Percentiles rank a stretch among this genome's conserved stretches.
Conservation (phyloP, 1,140 invertebrate species). For the Achroia grisella region DNA sequence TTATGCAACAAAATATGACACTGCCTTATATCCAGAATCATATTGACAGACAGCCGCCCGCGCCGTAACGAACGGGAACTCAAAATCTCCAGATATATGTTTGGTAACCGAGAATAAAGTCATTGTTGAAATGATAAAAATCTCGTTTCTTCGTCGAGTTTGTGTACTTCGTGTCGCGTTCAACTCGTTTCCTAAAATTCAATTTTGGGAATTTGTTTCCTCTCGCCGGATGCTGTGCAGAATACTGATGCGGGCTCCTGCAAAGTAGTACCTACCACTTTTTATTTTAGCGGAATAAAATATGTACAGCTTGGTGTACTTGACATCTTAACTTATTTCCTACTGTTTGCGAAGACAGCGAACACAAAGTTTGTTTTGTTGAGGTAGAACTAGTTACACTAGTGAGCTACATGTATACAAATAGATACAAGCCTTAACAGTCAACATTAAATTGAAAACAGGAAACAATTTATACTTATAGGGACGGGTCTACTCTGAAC, state of each 20-base stretch:
- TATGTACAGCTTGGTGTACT: constrained; percentile 20
- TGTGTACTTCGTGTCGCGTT: constrained; percentile 67
- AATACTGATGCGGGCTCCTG: constrained; percentile 61
- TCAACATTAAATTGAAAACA: too few species aligned
- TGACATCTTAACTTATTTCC: constrained; percentile 21
- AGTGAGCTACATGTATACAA: neutral
- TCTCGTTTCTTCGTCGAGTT: constrained; percentile 62
- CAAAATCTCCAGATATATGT: neutral
- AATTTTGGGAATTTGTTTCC: constrained; percentile 73
- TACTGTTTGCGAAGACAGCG: constrained; percentile 1
- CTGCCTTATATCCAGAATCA: too few species aligned
- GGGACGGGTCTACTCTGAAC: too few species aligned
- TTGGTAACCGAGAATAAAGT: constrained; percentile 24
- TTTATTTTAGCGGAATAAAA: constrained; percentile 39
- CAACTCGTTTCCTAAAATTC: constrained; percentile 72
- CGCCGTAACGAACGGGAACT: too few species aligned
- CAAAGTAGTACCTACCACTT: constrained; percentile 27
- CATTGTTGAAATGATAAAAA: constrained; percentile 65
- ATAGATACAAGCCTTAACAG: too few species aligned
- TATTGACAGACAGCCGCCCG: too few species aligned
- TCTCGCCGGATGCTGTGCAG: constrained; percentile 50
- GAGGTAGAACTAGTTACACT: neutral
- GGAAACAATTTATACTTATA: too few species aligned
- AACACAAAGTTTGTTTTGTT: constrained; percentile 4
- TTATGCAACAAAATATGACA: too few species aligned